Percentiles rank a stretch among this genome's conserved stretches.
Evolutionary conservation across 2,888 invertebrate species (phyloP).

Genomic region (Coelinius sp.): DNA sequence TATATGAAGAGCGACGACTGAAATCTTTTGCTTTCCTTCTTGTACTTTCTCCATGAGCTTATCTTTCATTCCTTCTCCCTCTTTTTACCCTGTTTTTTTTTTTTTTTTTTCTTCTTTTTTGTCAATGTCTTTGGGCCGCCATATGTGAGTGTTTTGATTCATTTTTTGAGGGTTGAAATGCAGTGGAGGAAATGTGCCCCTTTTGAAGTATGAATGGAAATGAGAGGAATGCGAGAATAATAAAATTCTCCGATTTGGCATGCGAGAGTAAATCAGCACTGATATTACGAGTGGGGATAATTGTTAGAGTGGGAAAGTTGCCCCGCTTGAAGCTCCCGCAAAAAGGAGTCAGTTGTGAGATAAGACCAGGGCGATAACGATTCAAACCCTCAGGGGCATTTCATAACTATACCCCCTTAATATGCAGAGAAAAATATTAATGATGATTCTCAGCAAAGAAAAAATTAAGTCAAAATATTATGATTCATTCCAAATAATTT

Average conservation of each 20-base stretch:
- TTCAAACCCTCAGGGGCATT: conserved; percentile 63
- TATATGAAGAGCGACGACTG: conserved; percentile 2
- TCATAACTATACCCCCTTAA: conserved; percentile 47
- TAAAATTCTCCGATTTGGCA: conserved; percentile 51
- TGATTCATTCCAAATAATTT: conserved; percentile 3
- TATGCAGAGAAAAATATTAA: conserved; percentile 16
- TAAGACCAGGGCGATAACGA: conserved; percentile 68
- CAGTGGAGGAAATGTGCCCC: not conserved
- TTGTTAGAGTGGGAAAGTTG: conserved; percentile 60
- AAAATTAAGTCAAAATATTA: not conserved
- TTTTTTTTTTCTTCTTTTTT: not conserved
- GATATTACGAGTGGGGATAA: conserved; percentile 61
- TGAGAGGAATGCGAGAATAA: conserved; percentile 46
- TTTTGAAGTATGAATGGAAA: not conserved
- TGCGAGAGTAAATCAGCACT: conserved; percentile 9
- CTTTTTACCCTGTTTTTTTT: not conserved
- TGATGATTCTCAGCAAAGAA: not conserved
- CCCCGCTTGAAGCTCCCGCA: conserved; percentile 54
- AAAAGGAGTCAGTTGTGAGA: conserved; percentile 60
- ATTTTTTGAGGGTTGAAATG: conserved; percentile 33
- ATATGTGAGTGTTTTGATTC: conserved; percentile 2
- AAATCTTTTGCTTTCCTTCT: conserved; percentile 14
- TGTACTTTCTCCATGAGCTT: conserved; percentile 14
- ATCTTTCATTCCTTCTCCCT: not conserved
- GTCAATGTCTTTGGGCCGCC: not conserved